Percentiles rank a stretch among this genome's conserved stretches.
Conservation (phyloP, 1,140 invertebrate genomes). For the Tetramorium simillimum region DNA sequence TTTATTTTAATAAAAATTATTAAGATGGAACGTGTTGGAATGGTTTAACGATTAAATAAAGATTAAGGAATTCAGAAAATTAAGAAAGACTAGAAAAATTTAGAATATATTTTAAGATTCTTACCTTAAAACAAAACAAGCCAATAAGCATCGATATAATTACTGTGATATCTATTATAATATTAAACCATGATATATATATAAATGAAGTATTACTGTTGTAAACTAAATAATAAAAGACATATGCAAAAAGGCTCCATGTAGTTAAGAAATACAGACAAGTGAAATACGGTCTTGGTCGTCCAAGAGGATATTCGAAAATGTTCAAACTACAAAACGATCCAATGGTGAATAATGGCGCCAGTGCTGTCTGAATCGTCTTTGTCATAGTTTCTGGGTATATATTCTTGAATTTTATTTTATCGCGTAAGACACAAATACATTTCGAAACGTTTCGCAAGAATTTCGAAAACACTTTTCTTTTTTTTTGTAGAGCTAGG, state of each 20-base stretch:
- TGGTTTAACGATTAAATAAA: background rate
- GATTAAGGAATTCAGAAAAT: background rate
- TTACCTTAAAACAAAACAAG: slow-evolving; percentile 17
- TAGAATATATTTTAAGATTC: background rate
- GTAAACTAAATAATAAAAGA: background rate
- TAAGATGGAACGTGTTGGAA: background rate
- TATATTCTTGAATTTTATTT: background rate
- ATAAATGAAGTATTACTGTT: no score
- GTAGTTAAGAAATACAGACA: slow-evolving; percentile 2
- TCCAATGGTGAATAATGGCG: slow-evolving; percentile 5
- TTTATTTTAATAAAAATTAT: slow-evolving; percentile 2
- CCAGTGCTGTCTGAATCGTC: background rate
- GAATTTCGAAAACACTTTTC: background rate
- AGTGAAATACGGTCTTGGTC: background rate
- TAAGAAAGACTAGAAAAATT: background rate
- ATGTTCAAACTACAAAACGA: background rate
- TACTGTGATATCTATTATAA: background rate
- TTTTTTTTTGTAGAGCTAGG: background rate
- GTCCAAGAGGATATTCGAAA: slow-evolving; percentile 33
- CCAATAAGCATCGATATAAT: background rate
- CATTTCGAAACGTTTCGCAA: background rate
- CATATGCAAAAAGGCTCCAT: slow-evolving; percentile 1
- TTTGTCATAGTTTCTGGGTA: background rate
- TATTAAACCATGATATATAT: background rate
- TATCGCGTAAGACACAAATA: background rate